Conservation (phyloP, 2,888 invertebrate genomes). For the Aproaerema taeniolella region DNA sequence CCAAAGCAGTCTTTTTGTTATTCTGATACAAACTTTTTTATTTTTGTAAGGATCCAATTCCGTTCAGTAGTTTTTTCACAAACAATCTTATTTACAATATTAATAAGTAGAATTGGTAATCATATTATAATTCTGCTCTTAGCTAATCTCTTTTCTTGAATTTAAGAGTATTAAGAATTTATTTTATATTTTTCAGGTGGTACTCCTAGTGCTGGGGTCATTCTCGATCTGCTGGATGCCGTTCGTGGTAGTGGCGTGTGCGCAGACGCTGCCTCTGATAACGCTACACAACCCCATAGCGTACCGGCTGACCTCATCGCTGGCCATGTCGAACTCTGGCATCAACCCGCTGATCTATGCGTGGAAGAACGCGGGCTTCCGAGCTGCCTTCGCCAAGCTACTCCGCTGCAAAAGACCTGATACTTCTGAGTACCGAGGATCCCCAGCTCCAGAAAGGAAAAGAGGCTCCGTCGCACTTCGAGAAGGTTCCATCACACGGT, state of each 20-base stretch:
- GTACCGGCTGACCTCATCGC: conserved; percentile 81
- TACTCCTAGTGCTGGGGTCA: conserved; percentile 85
- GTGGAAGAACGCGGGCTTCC: conserved; percentile 89
- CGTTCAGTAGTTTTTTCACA: no score
- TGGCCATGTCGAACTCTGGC: conserved; percentile 88
- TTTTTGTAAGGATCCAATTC: no score
- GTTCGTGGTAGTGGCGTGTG: conserved; percentile 83
- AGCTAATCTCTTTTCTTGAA: no score
- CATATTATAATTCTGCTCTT: no score
- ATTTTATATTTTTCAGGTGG: conserved; percentile 84
- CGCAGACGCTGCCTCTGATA: conserved; percentile 74
- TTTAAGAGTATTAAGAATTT: no score
- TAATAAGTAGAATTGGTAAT: no score
- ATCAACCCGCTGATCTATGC: conserved; percentile 91
- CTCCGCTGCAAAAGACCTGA: conserved; percentile 82
- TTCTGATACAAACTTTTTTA: no score
- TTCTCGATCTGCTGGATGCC: conserved; percentile 91
- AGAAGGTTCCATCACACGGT: conserved; percentile 60
- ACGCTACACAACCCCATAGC: conserved; percentile 72
- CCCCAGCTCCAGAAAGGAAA: conserved; percentile 75
- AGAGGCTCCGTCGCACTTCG: conserved; percentile 67
- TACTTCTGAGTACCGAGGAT: conserved; percentile 71
- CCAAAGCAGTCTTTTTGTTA: no score
- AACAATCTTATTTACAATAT: no score
- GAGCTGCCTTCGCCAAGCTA: conserved; percentile 83